These are phyloP conservation scores for Platerodrilus igneus DNA, from an alignment of 2,888 invertebrate species.

Conservation along the genomic window DNA sequence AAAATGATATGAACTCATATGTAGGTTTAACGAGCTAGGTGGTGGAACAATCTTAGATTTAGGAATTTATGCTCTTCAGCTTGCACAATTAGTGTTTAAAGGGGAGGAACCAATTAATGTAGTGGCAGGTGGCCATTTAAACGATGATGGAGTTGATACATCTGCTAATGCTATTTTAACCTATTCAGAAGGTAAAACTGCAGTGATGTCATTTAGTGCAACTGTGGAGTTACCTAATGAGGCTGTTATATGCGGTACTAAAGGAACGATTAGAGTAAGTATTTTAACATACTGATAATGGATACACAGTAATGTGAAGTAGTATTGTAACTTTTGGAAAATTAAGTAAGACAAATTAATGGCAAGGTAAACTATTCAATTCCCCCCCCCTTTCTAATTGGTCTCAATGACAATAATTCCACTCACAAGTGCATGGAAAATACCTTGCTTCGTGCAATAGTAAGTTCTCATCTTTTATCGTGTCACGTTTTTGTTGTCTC, in stretches of 20 bases:
- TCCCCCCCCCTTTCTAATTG: too few relatives aligned
- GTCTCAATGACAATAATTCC: too few relatives aligned
- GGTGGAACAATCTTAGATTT: slow-evolving; percentile 77
- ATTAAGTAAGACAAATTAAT: too few relatives aligned
- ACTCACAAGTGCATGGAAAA: too few relatives aligned
- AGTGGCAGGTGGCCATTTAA: slow-evolving; percentile 63
- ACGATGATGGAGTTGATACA: slow-evolving; percentile 66
- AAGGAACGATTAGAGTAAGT: slow-evolving; percentile 58
- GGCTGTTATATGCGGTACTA: slow-evolving; percentile 62
- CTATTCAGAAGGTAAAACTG: slow-evolving; percentile 60
- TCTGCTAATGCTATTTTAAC: slow-evolving; percentile 60
- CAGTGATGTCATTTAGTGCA: slow-evolving; percentile 58
- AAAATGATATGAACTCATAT: too few relatives aligned
- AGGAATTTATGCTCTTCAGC: slow-evolving; percentile 71
- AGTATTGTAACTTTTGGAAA: too few relatives aligned
- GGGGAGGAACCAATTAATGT: slow-evolving; percentile 64
- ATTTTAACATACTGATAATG: too few relatives aligned
- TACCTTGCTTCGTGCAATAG: too few relatives aligned
- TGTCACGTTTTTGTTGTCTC: too few relatives aligned
- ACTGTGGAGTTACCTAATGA: slow-evolving; percentile 56
- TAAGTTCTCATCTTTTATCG: too few relatives aligned
- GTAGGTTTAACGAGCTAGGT: slow-evolving; percentile 52
- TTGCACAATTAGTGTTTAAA: slow-evolving; percentile 63
- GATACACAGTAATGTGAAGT: too few relatives aligned
- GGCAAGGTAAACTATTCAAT: too few relatives aligned